A percentile compares a stretch with the other conserved stretches of the same genome.
Evolutionary conservation across 2,113 vertebrate species (phyloP).

Genomic region (Machaerirhynchus nigripectus): DNA sequence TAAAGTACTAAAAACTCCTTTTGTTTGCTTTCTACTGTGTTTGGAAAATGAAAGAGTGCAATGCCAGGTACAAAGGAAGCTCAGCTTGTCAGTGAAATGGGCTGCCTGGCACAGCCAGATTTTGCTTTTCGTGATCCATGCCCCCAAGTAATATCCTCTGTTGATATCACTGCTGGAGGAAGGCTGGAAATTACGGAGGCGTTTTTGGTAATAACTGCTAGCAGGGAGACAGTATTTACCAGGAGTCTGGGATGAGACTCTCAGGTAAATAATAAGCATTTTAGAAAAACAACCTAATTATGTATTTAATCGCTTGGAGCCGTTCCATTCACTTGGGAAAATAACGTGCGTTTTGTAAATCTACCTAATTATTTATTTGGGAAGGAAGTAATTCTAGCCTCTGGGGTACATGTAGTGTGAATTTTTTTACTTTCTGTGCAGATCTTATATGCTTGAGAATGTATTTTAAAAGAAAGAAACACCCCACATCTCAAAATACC

Average conservation of each 20-base stretch:
- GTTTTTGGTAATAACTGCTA: conserved; percentile 29
- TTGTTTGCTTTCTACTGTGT: not conserved
- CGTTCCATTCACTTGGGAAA: conserved; percentile 49
- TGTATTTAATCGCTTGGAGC: conserved; percentile 55
- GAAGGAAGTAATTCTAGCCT: conserved; percentile 36
- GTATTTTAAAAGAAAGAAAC: not conserved
- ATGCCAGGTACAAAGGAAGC: not conserved
- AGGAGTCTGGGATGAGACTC: conserved; percentile 30
- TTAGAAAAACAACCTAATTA: conserved; percentile 65
- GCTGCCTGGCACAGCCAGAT: not conserved
- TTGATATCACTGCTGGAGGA: not conserved
- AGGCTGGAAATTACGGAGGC: not conserved
- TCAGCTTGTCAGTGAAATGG: not conserved
- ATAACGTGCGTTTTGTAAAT: conserved; percentile 40
- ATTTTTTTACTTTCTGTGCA: not conserved
- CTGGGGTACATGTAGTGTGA: not conserved
- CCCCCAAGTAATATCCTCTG: not conserved
- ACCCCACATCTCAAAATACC: not conserved
- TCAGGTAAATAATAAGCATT: conserved; percentile 69
- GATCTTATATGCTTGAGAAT: not conserved
- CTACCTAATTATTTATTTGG: conserved; percentile 58
- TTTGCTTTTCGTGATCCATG: not conserved
- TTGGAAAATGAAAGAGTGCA: not conserved
- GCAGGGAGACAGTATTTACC: conserved; percentile 45
- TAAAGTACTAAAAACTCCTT: not conserved